Conservation (phyloP, 2,888 invertebrate species). For the Aethes cnicana region DNA sequence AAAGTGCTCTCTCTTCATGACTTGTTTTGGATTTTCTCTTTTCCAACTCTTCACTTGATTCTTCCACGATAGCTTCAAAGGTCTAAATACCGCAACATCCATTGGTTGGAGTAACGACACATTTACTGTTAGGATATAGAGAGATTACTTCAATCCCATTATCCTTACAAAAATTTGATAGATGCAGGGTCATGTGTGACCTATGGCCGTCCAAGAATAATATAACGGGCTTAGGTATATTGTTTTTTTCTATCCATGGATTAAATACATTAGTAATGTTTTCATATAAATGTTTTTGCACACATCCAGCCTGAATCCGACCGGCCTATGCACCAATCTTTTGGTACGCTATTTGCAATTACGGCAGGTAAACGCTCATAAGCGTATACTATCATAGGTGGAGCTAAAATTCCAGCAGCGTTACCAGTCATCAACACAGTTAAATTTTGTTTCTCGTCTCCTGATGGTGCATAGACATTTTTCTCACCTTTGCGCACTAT, state of each 20-base stretch:
- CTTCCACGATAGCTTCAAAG: conserved; percentile 31
- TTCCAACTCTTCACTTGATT: conserved; percentile 30
- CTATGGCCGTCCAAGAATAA: conserved; percentile 42
- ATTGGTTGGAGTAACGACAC: conserved; percentile 34
- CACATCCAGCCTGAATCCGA: conserved; percentile 50
- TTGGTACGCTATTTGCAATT: conserved; percentile 27
- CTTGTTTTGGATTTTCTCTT: conserved; percentile 30
- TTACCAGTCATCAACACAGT: conserved; percentile 32
- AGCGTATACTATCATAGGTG: neutral
- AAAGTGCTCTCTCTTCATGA: conserved; percentile 36
- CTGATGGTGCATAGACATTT: conserved; percentile 38
- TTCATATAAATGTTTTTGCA: conserved; percentile 47
- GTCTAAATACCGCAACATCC: conserved; percentile 35
- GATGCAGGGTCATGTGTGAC: conserved; percentile 39
- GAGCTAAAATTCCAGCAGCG: conserved; percentile 1
- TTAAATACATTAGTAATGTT: conserved; percentile 49
- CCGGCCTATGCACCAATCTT: conserved; percentile 41
- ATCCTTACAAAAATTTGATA: conserved; percentile 38
- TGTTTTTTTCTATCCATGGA: conserved; percentile 41
- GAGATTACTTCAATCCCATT: conserved; percentile 39
- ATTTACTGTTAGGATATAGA: conserved; percentile 35
- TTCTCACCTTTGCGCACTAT: conserved; percentile 41
- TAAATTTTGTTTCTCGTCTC: conserved; percentile 40
- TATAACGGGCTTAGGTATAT: conserved; percentile 39
- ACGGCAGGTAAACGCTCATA: neutral